Evolutionary conservation across 2,888 invertebrate genomes (phyloP).

Genomic region (Acrocera orbiculus): DNA sequence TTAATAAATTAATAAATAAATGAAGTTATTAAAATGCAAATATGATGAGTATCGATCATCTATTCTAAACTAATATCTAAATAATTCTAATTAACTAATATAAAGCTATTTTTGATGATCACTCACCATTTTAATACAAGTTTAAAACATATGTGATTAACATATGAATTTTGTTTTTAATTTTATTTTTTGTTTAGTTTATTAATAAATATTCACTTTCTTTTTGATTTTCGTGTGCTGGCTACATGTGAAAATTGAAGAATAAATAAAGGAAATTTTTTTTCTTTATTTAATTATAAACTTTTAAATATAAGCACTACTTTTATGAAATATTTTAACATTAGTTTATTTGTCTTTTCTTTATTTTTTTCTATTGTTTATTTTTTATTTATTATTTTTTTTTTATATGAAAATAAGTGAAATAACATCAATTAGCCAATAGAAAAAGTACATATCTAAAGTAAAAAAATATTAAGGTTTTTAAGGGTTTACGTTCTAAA

Average conservation of each 20-base stretch:
- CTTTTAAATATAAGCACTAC: no score
- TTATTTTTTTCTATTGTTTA: not conserved
- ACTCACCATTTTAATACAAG: slow-evolving; percentile 8
- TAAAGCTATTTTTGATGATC: slow-evolving; percentile 4
- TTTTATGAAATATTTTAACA: not conserved
- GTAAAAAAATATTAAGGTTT: slow-evolving; percentile 14
- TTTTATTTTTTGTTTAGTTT: slow-evolving; percentile 4
- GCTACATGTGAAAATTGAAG: slow-evolving; percentile 10
- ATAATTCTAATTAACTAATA: not conserved
- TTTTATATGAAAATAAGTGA: slow-evolving; percentile 14
- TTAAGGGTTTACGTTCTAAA: no score
- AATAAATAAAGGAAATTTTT: slow-evolving; percentile 2
- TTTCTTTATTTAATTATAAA: no score
- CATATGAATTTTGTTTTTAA: slow-evolving; percentile 3
- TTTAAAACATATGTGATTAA: slow-evolving; percentile 3
- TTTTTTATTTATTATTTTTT: slow-evolving; percentile 7
- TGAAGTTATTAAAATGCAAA: no score
- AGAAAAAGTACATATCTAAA: slow-evolving; percentile 15
- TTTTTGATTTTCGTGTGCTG: slow-evolving; percentile 16
- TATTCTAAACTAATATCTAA: slow-evolving; percentile 4
- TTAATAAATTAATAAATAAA: no score
- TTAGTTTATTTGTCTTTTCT: not conserved
- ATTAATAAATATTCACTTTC: slow-evolving; percentile 14
- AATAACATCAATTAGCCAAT: slow-evolving; percentile 16
- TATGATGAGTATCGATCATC: slow-evolving; percentile 5